phyloP scores from a whole-genome alignment of 2,113 vertebrate species.

The Vulpes ferrilata region DNA sequence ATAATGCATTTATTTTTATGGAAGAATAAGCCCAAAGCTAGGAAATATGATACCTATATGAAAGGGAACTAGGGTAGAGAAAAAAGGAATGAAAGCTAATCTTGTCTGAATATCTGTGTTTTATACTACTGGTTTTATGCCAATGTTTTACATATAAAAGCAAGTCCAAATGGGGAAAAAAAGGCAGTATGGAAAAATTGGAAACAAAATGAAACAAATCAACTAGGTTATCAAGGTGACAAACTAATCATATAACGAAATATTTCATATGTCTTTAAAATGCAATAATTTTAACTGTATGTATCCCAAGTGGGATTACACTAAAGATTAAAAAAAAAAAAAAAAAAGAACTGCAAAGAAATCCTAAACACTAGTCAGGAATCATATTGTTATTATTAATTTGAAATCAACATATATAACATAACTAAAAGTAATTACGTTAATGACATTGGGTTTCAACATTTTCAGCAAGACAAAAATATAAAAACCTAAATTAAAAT shows the following conservation, averaged over 20 bases:
- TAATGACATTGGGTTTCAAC: not conserved
- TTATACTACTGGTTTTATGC: not conserved
- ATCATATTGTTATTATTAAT: not conserved
- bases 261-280: constrained; percentile 24
- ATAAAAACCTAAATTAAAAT: not conserved
- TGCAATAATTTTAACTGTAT: not conserved
- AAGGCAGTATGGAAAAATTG: not conserved
- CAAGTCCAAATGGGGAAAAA: not conserved
- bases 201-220: constrained; percentile 50
- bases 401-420: not conserved
- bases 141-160: constrained; percentile 23
- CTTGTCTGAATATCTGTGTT: not conserved
- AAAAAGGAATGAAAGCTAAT: not conserved
- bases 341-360: constrained; percentile 32
- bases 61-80: not conserved
- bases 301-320: not conserved
- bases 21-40: constrained; percentile 15
- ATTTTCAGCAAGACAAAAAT: constrained; percentile 23
- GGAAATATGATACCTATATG: not conserved
- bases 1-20: not conserved
- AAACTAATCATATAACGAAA: not conserved
- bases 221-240: not conserved
- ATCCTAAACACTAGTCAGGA: not conserved
- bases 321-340: not conserved
- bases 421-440: not conserved